Conservation (phyloP, 2,113 vertebrate species). For the Barbus barbus region DNA sequence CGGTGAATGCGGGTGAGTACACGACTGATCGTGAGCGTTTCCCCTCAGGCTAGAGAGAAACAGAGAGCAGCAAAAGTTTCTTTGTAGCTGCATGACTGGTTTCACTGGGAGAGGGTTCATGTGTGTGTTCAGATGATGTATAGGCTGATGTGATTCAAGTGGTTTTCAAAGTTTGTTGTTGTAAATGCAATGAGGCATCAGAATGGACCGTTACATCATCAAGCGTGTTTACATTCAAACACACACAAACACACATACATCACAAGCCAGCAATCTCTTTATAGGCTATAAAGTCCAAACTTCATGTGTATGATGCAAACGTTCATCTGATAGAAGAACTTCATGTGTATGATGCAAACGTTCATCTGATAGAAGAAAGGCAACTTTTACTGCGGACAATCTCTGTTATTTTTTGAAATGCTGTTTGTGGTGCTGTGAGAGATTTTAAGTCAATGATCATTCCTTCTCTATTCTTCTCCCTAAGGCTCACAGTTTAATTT, state of each 20-base stretch:
- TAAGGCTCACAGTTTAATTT: not conserved
- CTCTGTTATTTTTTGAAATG: not conserved
- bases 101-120: not conserved
- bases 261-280: not conserved
- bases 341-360: not conserved
- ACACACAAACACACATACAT: not conserved
- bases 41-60: slow-evolving; percentile 7
- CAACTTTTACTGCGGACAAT: not conserved
- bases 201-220: slow-evolving; percentile 41
- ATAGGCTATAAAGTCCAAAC: slow-evolving; percentile 18
- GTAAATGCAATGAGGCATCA: slow-evolving; percentile 6
- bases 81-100: slow-evolving; percentile 25
- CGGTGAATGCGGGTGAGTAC: slow-evolving; percentile 32
- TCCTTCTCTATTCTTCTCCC: not conserved
- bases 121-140: not conserved
- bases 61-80: not conserved
- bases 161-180: not conserved
- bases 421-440: not conserved
- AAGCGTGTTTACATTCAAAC: slow-evolving; percentile 48
- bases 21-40: not conserved
- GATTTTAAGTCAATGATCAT: not conserved
- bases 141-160: not conserved
- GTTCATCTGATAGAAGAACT: not conserved
- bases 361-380: not conserved
- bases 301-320: not conserved